Base-by-base conservation (phyloP, 1,140 invertebrate species). In the Anoplophora glabripennis region DNA sequence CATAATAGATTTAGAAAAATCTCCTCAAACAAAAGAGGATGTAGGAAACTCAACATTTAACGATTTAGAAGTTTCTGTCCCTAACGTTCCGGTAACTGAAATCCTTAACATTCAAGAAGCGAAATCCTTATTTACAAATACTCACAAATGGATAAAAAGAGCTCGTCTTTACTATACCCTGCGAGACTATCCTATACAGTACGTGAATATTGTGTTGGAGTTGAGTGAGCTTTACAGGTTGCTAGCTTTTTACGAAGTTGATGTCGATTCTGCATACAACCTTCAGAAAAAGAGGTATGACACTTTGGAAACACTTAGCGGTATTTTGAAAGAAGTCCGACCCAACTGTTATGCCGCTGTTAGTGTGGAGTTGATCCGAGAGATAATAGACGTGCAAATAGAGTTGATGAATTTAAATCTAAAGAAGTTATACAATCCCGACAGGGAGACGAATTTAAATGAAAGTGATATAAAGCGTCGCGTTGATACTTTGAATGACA, bases 231-330 rank as follows among this genome's bases (percentile, higher is more conserved):
- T 88, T 1, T 90, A 84, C 67, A 84, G 86, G 69, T 79, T 81
- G 65, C 72, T 90, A 37, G 81, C 85, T 1, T 84, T 85, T 66
- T 89, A 87, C 76, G 88, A 90, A 72, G 70, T 78, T 10, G 82
- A 85, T 64, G 73, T 84, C 37, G 86, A 87, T 54, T 80, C 80
- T 51, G 83, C 86, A 69, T 88, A 87, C 69, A 83, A 81, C 59
- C 84, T 89, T 73, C 85, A 88, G 65, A 89, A 88, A 72, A 76
- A 85, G 44, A 72, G 87, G 36, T 80, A 85, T 9, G 86, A 89
- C 59, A 80, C 88, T 66, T 68, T 89, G 38, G 81, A 84, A 66
- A 80, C 80, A 1, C 65, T 88, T 0, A 81, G 73, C 58, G 61
- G 60, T 11, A 65, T 77, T 44, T 61, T 78, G 37, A 70, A 68